Conservation (phyloP, 1,140 invertebrate species). For the Charaxes varanes region DNA sequence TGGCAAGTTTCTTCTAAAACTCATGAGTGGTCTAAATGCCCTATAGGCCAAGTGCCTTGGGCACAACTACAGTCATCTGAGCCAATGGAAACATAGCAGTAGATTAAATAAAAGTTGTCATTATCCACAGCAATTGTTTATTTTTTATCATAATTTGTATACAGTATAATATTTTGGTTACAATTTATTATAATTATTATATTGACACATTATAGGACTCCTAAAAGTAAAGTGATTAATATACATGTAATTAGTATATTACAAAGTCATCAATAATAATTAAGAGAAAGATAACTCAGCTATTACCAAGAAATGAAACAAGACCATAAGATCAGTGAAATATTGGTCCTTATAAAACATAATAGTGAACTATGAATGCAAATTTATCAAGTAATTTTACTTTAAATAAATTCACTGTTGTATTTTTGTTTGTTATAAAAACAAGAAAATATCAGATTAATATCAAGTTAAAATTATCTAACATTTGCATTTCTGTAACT, state of each 20-base stretch:
- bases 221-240: slow-evolving; percentile 59
- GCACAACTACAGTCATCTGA: slow-evolving; percentile 14
- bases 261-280: slow-evolving; percentile 52
- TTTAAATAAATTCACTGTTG: slow-evolving; percentile 5
- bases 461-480: slow-evolving; percentile 17
- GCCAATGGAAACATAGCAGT: slow-evolving; percentile 7
- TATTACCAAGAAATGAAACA: slow-evolving; percentile 7
- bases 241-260: slow-evolving; percentile 61
- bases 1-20: slow-evolving; percentile 40
- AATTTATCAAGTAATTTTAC: no score
- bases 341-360: slow-evolving; percentile 18
- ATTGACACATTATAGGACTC: slow-evolving; percentile 65
- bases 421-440: slow-evolving; percentile 10
- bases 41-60: slow-evolving; percentile 45
- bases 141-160: slow-evolving; percentile 68
- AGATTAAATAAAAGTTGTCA: slow-evolving; percentile 23
- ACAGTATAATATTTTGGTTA: slow-evolving; percentile 71
- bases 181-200: slow-evolving; percentile 51
- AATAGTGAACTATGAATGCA: no score
- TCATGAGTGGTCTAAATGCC: slow-evolving; percentile 36
- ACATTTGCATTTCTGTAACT: background rate
- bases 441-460: slow-evolving; percentile 25
- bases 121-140: slow-evolving; percentile 60
- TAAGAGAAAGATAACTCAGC: slow-evolving; percentile 11
- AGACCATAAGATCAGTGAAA: slow-evolving; percentile 5